Evolutionary conservation across 2,888 invertebrate genomes (phyloP), one percentile per base, ranked within the genome.

Genomic region (Chloroclystis v-ata): DNA sequence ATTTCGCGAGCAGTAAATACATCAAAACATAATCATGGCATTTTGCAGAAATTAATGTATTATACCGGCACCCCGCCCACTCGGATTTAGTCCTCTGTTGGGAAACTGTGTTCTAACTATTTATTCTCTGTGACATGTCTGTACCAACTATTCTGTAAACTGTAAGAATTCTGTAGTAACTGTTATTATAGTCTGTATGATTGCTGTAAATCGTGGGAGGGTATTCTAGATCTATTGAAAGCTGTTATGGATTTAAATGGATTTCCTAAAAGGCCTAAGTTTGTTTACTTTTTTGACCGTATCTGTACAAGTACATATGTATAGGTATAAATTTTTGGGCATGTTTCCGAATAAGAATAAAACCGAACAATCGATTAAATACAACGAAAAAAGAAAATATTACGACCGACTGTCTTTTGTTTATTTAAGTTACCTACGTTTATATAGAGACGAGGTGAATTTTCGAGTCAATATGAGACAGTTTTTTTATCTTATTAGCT

Each of bases 11-110:
- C 41, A 42, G 42, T 35, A 42, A 48, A 46, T 50, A 29, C 14
- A 50, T 46, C 46, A 43, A 39, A 20, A 40, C 59, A 63, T 65
- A 72, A 70, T 66, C 62, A 65, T 67, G 61, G 65, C 65, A 63
- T 61, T 33, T 66, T 61, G 47, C 53, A 48, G 11, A 56, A 47
- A 52, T 52, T 45, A 58, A 56, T 54, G 50, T 52, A 52, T 40
- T 47, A 39, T 50, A 57, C 56, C 58, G 63, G 66, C 68, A 68
- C 66, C 61, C 58, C 67, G 65, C 65, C 69, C 57, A 67, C 67
- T 41, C 59, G 49, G 26, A 11, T 14, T 25, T 11, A 9, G 13
- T 37, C 26, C 26, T 43, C 25, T 12, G 20, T 20, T 20, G 20
- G 20, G 20, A n/a, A 25, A 48, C 38, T 35, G 28, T 38, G 39